A percentile compares a stretch with the other conserved stretches of the same genome.
Conservation (phyloP, 2,113 vertebrate genomes). For the Patagioenas fasciata region DNA sequence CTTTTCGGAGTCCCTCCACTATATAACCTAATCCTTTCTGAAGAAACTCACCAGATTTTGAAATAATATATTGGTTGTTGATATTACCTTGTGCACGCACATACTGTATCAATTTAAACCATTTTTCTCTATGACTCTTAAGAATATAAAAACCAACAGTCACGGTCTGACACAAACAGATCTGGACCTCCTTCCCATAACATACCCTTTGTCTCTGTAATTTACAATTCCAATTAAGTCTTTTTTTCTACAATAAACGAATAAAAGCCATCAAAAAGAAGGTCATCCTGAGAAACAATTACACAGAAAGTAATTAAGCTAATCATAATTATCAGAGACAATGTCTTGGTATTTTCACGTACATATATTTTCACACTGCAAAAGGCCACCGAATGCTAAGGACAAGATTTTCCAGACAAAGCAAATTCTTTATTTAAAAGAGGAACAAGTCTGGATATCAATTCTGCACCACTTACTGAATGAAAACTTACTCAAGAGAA, state of each 20-base stretch:
- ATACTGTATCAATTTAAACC: conserved; percentile 65
- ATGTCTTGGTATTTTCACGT: neutral
- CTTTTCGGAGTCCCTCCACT: conserved; percentile 63
- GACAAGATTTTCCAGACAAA: neutral
- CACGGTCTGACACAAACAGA: conserved; percentile 47
- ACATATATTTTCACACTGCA: neutral
- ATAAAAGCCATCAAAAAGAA: conserved; percentile 47
- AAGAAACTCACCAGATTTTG: conserved; percentile 64
- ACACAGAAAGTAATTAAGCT: conserved; percentile 53
- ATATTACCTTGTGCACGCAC: conserved; percentile 62
- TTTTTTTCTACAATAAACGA: conserved; percentile 22
- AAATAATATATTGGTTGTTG: conserved; percentile 64
- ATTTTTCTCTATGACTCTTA: conserved; percentile 44
- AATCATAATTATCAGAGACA: conserved; percentile 45
- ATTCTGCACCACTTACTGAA: neutral
- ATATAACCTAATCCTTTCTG: conserved; percentile 72
- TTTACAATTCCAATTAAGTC: conserved; percentile 67
- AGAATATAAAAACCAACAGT: neutral
- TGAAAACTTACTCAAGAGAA: neutral
- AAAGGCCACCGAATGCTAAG: neutral
- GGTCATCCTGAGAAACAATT: conserved; percentile 62
- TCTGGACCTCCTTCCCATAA: conserved; percentile 26
- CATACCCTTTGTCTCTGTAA: conserved; percentile 36
- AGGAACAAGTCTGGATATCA: neutral
- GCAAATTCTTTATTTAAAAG: neutral